Evolutionary conservation across 2,113 vertebrate genomes (phyloP), one percentile per base, ranked within the genome.

Genomic region (Psittacula cyanocephala): DNA sequence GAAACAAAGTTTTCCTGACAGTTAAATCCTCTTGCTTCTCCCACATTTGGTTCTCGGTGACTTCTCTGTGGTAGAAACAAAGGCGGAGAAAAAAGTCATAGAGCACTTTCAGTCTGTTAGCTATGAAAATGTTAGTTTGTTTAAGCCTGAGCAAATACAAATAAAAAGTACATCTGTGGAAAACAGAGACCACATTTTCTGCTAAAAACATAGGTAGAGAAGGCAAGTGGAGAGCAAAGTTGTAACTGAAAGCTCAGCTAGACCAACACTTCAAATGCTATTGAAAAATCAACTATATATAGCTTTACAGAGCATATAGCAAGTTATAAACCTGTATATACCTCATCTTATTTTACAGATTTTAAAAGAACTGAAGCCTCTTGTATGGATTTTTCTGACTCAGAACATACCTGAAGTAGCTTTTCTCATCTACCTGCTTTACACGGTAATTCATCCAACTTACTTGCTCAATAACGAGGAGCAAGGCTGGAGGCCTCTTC

Each of bases 401-500:
- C 97, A 94, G 96, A 99, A 98, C 5, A 37, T 99, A 71, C 98
- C 97, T 12, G 97, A 98, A 94, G 89, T 98, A 22, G 98, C 96
- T 93, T 98, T 98, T 95, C 98, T 98, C 70, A 64, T 97, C 77
- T 99, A 98, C 86, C 97, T 98, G 57, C 96, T 99, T 23, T 98
- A 98, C 91, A 97, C 77, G 95, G 98, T 98, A 96, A 97, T 87
- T 63, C 33, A 10, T 72, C 67, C 29, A n/a, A 60, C 67, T 74
- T 25, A 39, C 29, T 20, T 29, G 41, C 29, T 80, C 17, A 8
- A 10, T 62, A 60, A 72, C 6, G 8, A 43, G 67, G 27, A 49
- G 46, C 37, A 50, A 33, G 64, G 65, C 71, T 53, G 68, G 78
- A 50, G 89, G 25, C 55, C 68, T 88, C 29, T 63, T 74, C 35